Percentiles rank a stretch among this genome's conserved stretches.
phyloP scores from a whole-genome alignment of 2,888 invertebrate genomes.

The Linnaemya tessellans region DNA sequence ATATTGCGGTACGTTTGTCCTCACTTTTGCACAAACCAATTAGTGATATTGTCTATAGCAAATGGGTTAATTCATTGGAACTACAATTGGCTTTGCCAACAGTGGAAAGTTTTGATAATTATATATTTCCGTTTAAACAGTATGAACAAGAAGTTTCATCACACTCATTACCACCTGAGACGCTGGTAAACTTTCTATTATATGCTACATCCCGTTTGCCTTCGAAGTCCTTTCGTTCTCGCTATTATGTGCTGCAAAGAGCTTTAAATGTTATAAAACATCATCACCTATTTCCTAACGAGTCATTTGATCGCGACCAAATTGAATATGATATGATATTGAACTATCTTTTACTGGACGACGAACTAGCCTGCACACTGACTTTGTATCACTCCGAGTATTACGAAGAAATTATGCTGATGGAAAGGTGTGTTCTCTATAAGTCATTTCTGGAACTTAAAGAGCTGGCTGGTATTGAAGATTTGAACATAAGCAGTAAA shows the following conservation, averaged over 20 bases:
- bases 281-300: constrained; percentile 82
- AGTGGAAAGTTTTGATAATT: constrained; percentile 65
- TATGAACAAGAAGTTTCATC: constrained; percentile 87
- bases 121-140: constrained; percentile 83
- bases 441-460: constrained; percentile 83
- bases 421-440: constrained; percentile 82
- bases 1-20: constrained; percentile 84
- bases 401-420: constrained; percentile 81
- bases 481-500: constrained; percentile 79
- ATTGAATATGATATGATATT: constrained; percentile 83
- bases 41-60: constrained; percentile 84
- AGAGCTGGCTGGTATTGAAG: constrained; percentile 82
- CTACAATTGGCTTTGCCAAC: constrained; percentile 84
- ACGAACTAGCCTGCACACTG: constrained; percentile 73
- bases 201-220: constrained; percentile 84
- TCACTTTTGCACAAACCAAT: constrained; percentile 82
- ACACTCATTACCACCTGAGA: constrained; percentile 86
- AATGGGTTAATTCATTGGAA: constrained; percentile 84
- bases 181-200: constrained; percentile 87
- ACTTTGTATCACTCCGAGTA: constrained; percentile 82
- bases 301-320: constrained; percentile 82
- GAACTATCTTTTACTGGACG: constrained; percentile 78
- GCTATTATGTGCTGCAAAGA: constrained; percentile 84
- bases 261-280: constrained; percentile 81
- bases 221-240: constrained; percentile 75